These are phyloP conservation scores for Drosophila percnosoma DNA, from an alignment of 2,888 invertebrate species.

Conservation along the genomic window DNA sequence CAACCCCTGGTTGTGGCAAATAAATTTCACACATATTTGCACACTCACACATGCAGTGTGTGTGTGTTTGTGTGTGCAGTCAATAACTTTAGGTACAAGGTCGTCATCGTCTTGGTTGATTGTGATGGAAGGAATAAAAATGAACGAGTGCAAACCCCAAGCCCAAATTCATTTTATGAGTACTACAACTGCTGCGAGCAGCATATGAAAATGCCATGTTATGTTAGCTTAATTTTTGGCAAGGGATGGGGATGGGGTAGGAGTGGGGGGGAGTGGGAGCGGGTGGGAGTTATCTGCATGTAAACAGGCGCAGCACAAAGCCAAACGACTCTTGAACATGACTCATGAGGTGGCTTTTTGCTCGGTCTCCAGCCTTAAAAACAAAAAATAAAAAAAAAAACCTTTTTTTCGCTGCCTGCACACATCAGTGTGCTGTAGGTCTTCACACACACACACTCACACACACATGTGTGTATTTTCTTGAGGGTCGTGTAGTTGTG, in stretches of 20 bases:
- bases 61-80: slow-evolving; percentile 45
- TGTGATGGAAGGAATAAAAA: slow-evolving; percentile 62
- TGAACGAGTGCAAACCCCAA: slow-evolving; percentile 33
- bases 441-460: slow-evolving; percentile 23
- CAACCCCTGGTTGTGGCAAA: slow-evolving; percentile 55
- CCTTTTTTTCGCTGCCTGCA: slow-evolving; percentile 12
- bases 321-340: slow-evolving; percentile 48
- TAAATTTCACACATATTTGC: slow-evolving; percentile 81
- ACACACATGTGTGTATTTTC: neutral
- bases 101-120: slow-evolving; percentile 70
- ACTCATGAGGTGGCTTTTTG: slow-evolving; percentile 43
- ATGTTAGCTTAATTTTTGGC: slow-evolving; percentile 52
- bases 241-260: neutral
- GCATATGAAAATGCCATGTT: slow-evolving; percentile 56
- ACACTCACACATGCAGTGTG: slow-evolving; percentile 49
- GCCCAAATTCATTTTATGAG: neutral
- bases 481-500: slow-evolving; percentile 34
- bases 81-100: slow-evolving; percentile 73
- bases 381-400: slow-evolving; percentile 3
- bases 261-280: neutral
- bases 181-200: neutral
- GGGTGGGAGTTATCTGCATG: slow-evolving; percentile 60
- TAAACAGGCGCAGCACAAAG: slow-evolving; percentile 58
- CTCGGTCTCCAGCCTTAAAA: neutral
- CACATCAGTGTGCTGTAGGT: slow-evolving; percentile 42